Evolutionary conservation across 2,888 invertebrate species (phyloP).

Genomic region (Colostygia pectinataria): DNA sequence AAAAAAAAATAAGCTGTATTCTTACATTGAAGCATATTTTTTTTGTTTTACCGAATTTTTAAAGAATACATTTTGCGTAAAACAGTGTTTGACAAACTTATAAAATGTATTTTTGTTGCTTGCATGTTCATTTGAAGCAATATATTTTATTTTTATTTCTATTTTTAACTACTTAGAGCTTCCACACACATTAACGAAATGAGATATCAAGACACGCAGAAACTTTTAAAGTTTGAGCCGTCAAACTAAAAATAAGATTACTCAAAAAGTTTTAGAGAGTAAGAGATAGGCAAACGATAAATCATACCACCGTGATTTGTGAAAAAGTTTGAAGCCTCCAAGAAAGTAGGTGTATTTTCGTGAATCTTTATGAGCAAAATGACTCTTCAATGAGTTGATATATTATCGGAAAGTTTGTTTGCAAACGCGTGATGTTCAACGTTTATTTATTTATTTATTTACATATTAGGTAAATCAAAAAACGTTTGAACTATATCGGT

Average conservation of each 20-base stretch:
- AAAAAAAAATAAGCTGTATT: too few species aligned
- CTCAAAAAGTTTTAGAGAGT: slow-evolving; percentile 41
- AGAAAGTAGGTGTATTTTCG: slow-evolving; percentile 59
- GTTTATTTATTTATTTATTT: slow-evolving; percentile 13
- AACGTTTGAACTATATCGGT: too few species aligned
- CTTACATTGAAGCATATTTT: too few species aligned
- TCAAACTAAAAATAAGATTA: slow-evolving; percentile 49
- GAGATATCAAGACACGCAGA: slow-evolving; percentile 31
- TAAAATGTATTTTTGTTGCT: slow-evolving; percentile 14
- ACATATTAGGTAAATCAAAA: slow-evolving; percentile 1
- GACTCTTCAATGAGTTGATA: slow-evolving; percentile 60
- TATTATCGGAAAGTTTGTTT: slow-evolving; percentile 51
- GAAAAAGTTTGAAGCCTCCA: slow-evolving; percentile 61
- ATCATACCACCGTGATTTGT: slow-evolving; percentile 67
- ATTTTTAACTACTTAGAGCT: slow-evolving; percentile 28
- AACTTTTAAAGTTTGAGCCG: slow-evolving; percentile 38
- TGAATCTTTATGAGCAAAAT: slow-evolving; percentile 64
- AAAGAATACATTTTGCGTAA: too few species aligned
- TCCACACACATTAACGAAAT: slow-evolving; percentile 35
- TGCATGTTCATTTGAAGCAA: slow-evolving; percentile 22
- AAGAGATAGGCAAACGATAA: slow-evolving; percentile 55
- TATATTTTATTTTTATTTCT: slow-evolving; percentile 17
- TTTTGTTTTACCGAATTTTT: too few species aligned
- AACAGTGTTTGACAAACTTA: background rate
- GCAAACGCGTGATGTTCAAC: slow-evolving; percentile 19